Conservation (phyloP, 2,888 invertebrate genomes). For the Polymixis lichenea region DNA sequence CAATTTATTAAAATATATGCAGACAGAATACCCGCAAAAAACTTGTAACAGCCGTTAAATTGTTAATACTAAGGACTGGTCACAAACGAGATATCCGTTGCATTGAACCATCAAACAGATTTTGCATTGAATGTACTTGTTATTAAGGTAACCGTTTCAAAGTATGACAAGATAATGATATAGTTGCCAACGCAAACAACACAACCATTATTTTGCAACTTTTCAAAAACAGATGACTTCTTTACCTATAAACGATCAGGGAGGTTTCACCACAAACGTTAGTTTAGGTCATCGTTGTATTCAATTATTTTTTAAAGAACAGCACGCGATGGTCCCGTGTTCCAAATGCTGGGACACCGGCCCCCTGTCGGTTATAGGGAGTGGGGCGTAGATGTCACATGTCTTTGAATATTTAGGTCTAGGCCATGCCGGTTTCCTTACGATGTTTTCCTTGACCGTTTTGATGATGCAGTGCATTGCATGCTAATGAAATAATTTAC, state of each 20-base stretch:
- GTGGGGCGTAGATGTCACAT: no score
- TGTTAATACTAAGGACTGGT: neutral
- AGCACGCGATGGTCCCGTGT: no score
- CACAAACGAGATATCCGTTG: neutral
- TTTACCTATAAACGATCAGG: neutral
- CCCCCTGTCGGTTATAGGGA: no score
- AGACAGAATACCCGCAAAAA: neutral
- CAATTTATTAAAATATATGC: neutral
- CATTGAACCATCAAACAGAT: neutral
- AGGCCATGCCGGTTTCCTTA: no score
- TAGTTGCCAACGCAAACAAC: neutral
- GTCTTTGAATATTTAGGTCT: no score
- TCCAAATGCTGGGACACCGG: no score
- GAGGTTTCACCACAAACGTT: neutral
- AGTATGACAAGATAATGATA: neutral
- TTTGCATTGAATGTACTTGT: neutral
- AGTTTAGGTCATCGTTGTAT: neutral
- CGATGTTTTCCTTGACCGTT: no score
- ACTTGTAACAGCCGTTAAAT: constrained; percentile 1
- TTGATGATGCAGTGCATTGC: no score
- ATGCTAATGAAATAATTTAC: no score
- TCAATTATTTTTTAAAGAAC: constrained; percentile 1
- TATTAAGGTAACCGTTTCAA: neutral
- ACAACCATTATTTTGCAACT: constrained; percentile 2
- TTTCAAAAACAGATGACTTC: neutral